Evolutionary conservation across 2,888 invertebrate genomes (phyloP).

Genomic region (Agriotes lineatus): DNA sequence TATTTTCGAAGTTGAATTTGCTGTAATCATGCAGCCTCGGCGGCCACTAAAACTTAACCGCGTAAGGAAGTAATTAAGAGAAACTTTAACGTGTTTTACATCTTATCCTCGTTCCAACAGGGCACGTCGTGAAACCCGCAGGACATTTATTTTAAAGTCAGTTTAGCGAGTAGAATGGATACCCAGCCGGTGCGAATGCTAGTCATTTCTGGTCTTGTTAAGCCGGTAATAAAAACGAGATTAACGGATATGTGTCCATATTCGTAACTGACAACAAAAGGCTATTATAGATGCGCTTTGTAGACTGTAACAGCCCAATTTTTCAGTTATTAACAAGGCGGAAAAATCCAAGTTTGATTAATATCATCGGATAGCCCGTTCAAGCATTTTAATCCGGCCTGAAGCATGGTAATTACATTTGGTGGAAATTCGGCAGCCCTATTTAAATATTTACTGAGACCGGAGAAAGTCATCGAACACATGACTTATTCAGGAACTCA

Average conservation of each 20-base stretch:
- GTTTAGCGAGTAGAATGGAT: constrained; percentile 19
- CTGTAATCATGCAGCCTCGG: constrained; percentile 3
- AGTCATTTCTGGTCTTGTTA: constrained; percentile 20
- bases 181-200: constrained; percentile 12
- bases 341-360: not conserved
- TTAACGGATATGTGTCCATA: constrained; percentile 25
- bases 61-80: constrained; percentile 16
- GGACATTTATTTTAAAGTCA: constrained; percentile 20
- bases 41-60: constrained; percentile 10
- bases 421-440: too few species aligned
- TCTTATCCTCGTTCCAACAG: not conserved
- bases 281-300: constrained; percentile 14
- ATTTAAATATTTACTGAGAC: not conserved
- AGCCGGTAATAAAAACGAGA: constrained; percentile 19
- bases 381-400: not conserved
- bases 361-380: not conserved
- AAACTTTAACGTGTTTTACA: constrained; percentile 16
- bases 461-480: not conserved
- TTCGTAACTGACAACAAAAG: constrained; percentile 23
- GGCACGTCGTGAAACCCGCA: constrained; percentile 3
- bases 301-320: not conserved
- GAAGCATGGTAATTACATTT: not conserved
- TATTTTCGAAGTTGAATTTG: not conserved
- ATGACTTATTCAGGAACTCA: constrained; percentile 9
- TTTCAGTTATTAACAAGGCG: constrained; percentile 3